phyloP scores from a whole-genome alignment of 2,888 invertebrate genomes.

The Dryocosmus kuriphilus region DNA sequence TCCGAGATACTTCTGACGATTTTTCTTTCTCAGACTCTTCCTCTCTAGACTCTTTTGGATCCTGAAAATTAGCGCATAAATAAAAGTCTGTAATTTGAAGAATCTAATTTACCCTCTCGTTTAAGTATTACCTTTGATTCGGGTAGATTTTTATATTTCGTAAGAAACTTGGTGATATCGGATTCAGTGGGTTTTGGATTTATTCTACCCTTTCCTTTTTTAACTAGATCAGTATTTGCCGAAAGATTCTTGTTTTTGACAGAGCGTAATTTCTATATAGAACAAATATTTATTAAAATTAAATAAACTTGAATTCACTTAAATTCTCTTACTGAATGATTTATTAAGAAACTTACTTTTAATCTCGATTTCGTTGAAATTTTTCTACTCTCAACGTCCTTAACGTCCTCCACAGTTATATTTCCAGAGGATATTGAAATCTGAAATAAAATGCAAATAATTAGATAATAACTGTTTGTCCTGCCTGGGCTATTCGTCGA shows the following conservation, averaged over 20 bases:
- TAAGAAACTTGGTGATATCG: conserved; percentile 9
- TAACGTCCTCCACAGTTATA: not conserved
- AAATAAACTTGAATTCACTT: not conserved
- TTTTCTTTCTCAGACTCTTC: not conserved
- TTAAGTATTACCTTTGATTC: not conserved
- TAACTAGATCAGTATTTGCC: not conserved
- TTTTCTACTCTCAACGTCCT: not conserved
- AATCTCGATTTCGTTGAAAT: not conserved
- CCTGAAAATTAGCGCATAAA: not conserved
- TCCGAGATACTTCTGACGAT: not conserved
- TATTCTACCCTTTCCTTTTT: not conserved
- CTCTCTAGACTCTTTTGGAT: not conserved
- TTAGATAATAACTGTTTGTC: too few species aligned
- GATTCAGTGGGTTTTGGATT: not conserved
- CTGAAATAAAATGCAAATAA: not conserved
- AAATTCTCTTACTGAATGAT: not conserved
- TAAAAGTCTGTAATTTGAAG: not conserved
- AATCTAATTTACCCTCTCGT: too few species aligned
- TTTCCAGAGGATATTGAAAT: not conserved
- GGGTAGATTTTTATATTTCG: not conserved
- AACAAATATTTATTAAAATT: not conserved
- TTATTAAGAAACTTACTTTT: not conserved
- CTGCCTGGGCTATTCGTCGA: too few species aligned
- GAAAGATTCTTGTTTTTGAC: not conserved
- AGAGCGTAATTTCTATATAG: too few species aligned